A percentile compares a stretch with the other conserved stretches of the same genome.
These are phyloP conservation scores for Podarcis raffonei DNA, from an alignment of 2,113 vertebrate species.

Conservation along the genomic window DNA sequence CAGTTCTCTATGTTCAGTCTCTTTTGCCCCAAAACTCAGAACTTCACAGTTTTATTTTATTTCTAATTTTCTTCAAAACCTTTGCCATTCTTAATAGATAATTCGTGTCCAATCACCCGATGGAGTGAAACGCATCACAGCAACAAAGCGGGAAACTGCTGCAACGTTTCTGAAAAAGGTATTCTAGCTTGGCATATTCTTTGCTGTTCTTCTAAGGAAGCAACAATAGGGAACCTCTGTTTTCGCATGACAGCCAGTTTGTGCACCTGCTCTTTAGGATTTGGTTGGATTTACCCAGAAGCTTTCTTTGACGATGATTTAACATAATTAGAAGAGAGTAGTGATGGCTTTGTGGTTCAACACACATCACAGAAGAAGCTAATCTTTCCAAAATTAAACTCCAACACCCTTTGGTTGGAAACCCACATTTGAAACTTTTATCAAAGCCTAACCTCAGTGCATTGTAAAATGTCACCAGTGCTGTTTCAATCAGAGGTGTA, in stretches of 20 bases:
- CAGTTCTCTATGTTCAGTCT: background rate
- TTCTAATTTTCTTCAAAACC: background rate
- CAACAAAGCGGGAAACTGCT: constrained; percentile 90
- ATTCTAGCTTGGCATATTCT: background rate
- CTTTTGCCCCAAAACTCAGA: background rate
- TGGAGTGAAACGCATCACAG: constrained; percentile 91
- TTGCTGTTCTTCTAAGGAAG: rapidly evolving
- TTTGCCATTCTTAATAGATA: constrained; percentile 73
- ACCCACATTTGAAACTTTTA: background rate
- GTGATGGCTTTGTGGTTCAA: rapidly evolving
- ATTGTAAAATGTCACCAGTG: background rate
- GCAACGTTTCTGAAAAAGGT: constrained; percentile 96
- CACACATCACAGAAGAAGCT: rapidly evolving
- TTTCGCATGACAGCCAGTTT: background rate
- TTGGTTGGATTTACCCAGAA: background rate
- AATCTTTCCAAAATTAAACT: rapidly evolving
- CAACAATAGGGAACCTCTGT: rapidly evolving
- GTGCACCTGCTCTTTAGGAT: background rate
- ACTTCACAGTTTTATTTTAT: background rate
- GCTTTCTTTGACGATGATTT: rapidly evolving
- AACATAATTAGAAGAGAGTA: rapidly evolving
- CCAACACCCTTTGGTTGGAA: background rate
- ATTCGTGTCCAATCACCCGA: constrained; percentile 95
- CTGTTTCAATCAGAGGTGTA: background rate
- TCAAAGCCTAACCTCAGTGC: background rate